Percentiles rank a stretch among this genome's conserved stretches.
These are phyloP conservation scores for Theristicus caerulescens DNA, from an alignment of 2,113 vertebrate genomes.

Conservation along the genomic window DNA sequence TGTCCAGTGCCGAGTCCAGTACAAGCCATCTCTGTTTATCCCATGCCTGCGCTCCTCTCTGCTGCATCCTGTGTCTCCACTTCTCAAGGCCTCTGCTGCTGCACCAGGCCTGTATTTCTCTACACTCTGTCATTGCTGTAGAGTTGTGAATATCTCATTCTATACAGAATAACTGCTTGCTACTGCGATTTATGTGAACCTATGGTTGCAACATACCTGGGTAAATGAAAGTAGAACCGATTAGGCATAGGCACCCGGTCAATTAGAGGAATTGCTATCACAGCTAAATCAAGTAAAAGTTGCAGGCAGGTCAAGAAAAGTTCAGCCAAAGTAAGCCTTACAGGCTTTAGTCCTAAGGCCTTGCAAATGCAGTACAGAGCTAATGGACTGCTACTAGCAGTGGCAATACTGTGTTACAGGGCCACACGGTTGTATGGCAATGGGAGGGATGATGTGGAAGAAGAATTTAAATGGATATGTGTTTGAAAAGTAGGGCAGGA, in stretches of 20 bases:
- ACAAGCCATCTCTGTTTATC: not conserved
- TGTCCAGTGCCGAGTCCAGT: accelerated
- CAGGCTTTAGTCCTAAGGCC: not conserved
- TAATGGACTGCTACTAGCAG: not conserved
- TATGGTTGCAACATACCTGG: not conserved
- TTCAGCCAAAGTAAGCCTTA: not conserved
- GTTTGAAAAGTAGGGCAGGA: not conserved
- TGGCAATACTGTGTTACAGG: not conserved
- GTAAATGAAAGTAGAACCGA: not conserved
- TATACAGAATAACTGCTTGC: not conserved
- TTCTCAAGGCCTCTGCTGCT: not conserved
- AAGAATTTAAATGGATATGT: not conserved
- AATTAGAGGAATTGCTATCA: not conserved
- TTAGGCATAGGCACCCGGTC: not conserved
- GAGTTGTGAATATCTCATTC: not conserved
- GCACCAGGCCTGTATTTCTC: not conserved
- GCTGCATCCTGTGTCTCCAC: not conserved
- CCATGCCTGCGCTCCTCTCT: accelerated
- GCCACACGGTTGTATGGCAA: accelerated
- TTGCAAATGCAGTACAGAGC: not conserved
- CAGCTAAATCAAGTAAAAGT: not conserved
- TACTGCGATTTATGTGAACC: not conserved
- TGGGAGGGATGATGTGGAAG: not conserved
- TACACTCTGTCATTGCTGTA: accelerated
- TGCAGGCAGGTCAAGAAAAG: not conserved